Percentiles rank a stretch among this genome's conserved stretches.
Conservation (phyloP, 1,140 invertebrate species). For the Ylistrum balloti region DNA sequence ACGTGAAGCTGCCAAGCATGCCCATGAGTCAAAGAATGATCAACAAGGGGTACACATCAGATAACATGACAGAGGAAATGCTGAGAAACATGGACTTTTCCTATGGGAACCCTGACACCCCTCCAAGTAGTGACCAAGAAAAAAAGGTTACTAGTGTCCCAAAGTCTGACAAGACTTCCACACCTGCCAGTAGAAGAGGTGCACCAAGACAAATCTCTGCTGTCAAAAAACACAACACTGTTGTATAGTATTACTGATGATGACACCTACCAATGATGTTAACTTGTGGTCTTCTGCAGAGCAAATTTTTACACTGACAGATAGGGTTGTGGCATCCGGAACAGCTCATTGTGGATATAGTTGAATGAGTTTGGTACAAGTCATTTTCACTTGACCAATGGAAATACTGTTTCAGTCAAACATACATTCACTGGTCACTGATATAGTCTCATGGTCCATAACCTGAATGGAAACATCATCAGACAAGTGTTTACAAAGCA, state of each 20-base stretch:
- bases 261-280: too few relatives aligned
- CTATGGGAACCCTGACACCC: conserved; percentile 68
- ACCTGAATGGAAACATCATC: too few relatives aligned
- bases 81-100: conserved; percentile 78
- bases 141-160: conserved; percentile 51
- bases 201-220: conserved; percentile 52
- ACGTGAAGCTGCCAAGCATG: conserved; percentile 75
- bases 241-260: conserved; percentile 49
- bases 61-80: conserved; percentile 74
- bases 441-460: too few relatives aligned
- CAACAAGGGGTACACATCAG: conserved; percentile 74
- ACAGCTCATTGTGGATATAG: too few relatives aligned
- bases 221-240: conserved; percentile 68
- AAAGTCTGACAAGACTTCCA: conserved; percentile 52
- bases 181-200: conserved; percentile 50
- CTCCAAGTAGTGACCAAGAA: conserved; percentile 59
- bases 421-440: too few relatives aligned
- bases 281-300: too few relatives aligned
- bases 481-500: too few relatives aligned
- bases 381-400: too few relatives aligned
- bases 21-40: conserved; percentile 78
- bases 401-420: too few relatives aligned
- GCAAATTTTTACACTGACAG: too few relatives aligned
- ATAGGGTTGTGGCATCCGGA: too few relatives aligned
- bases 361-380: too few relatives aligned